These are phyloP conservation scores for Dryadula phaetusa DNA, from an alignment of 2,888 invertebrate genomes.

Conservation along the genomic window DNA sequence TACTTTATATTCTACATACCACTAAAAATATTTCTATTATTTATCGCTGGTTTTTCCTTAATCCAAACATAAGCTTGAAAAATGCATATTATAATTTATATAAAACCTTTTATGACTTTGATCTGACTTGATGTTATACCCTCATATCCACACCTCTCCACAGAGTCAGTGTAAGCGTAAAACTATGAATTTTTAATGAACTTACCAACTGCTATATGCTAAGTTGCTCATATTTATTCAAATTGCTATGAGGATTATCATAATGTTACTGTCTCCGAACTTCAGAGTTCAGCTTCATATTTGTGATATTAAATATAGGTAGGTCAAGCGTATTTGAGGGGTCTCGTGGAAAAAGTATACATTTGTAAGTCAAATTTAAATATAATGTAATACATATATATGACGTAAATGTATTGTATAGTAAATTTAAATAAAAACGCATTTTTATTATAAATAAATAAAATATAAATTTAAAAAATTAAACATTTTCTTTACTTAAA, in stretches of 20 bases:
- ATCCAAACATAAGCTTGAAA: too few relatives aligned
- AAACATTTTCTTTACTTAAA: too few relatives aligned
- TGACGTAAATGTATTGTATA: too few relatives aligned
- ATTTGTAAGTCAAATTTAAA: not conserved
- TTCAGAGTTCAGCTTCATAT: conserved; percentile 17
- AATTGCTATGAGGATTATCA: conserved; percentile 56
- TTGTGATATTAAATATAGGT: conserved; percentile 2
- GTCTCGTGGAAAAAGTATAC: not conserved
- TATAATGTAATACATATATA: not conserved
- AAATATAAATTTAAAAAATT: too few relatives aligned
- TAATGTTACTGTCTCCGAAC: conserved; percentile 46
- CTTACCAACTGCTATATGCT: conserved; percentile 54
- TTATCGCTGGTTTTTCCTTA: too few relatives aligned
- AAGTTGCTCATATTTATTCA: conserved; percentile 59
- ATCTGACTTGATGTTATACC: not conserved
- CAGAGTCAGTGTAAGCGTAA: conserved; percentile 40
- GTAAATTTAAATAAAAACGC: too few relatives aligned
- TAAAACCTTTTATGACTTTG: not conserved
- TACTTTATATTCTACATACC: too few relatives aligned
- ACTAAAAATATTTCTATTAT: too few relatives aligned
- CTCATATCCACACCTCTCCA: conserved; percentile 30
- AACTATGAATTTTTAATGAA: conserved; percentile 63
- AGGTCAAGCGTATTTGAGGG: not conserved
- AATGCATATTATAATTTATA: not conserved
- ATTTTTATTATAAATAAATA: too few relatives aligned